Conservation (phyloP, 2,113 vertebrate genomes). For the Tricholaema leucomelas region DNA sequence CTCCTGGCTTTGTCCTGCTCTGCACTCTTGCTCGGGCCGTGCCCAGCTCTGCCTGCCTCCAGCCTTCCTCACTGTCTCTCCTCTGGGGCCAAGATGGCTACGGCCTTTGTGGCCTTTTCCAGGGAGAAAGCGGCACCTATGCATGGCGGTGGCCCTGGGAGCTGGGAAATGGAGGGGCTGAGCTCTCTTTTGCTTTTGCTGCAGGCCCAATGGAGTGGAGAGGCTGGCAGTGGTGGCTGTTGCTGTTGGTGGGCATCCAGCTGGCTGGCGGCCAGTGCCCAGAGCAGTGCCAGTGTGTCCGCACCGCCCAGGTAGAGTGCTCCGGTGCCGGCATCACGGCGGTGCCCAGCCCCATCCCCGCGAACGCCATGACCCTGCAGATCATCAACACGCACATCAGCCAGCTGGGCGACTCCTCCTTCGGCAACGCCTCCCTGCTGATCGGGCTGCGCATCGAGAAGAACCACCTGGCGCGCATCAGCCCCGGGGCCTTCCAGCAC, state of each 20-base stretch:
- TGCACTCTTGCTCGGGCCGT: not conserved
- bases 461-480: slow-evolving; percentile 69
- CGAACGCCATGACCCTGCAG: slow-evolving; percentile 77
- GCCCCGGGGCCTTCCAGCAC: slow-evolving; percentile 68
- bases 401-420: slow-evolving; percentile 51
- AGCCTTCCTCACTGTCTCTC: not conserved
- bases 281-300: slow-evolving; percentile 69
- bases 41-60: not conserved
- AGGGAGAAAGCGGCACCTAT: not conserved
- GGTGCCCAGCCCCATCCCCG: slow-evolving; percentile 73
- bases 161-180: not conserved
- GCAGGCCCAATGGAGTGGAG: slow-evolving; percentile 68
- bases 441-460: slow-evolving; percentile 79
- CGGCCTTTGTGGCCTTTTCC: accelerated
- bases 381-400: slow-evolving; percentile 74
- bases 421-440: slow-evolving; percentile 75
- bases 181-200: not conserved
- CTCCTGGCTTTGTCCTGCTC: not conserved
- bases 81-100: not conserved
- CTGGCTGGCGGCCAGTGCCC: slow-evolving; percentile 69
- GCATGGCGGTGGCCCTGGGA: not conserved
- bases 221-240: not conserved
- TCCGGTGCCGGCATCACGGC: slow-evolving; percentile 27
- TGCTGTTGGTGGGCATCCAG: slow-evolving; percentile 63
- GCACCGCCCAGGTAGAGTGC: slow-evolving; percentile 76